phyloP scores from a whole-genome alignment of 1,140 invertebrate species.

The Plodia interpunctella region DNA sequence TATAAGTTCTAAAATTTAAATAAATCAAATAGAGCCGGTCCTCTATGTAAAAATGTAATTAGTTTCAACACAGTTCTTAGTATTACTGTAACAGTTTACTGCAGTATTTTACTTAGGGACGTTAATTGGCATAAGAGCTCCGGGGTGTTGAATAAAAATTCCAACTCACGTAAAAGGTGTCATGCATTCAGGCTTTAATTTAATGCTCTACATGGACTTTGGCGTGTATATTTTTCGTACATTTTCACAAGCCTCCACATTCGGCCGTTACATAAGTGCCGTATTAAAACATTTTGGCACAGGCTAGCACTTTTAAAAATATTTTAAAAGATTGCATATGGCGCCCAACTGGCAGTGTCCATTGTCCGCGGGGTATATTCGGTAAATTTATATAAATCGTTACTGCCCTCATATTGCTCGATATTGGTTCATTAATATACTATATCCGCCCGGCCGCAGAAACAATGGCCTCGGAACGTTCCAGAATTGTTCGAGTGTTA shows the following conservation, averaged over 20 bases:
- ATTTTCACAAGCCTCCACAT: slow-evolving; percentile 33
- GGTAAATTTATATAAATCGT: slow-evolving; percentile 48
- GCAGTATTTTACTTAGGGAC: neutral
- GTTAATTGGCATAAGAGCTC: slow-evolving; percentile 7
- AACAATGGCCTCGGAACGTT: slow-evolving; percentile 32
- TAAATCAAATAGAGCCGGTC: no score
- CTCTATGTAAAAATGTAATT: neutral
- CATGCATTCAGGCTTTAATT: slow-evolving; percentile 31
- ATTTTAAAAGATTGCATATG: slow-evolving; percentile 50
- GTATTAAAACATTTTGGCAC: slow-evolving; percentile 59
- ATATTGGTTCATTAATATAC: slow-evolving; percentile 61
- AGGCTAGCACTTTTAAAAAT: slow-evolving; percentile 43
- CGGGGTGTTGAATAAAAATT: slow-evolving; percentile 19
- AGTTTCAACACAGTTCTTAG: neutral
- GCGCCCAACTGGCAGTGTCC: slow-evolving; percentile 31
- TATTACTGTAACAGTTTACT: neutral
- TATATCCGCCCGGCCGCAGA: slow-evolving; percentile 35
- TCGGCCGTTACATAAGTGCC: slow-evolving; percentile 31
- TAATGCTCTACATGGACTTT: slow-evolving; percentile 39
- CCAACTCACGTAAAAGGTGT: slow-evolving; percentile 23
- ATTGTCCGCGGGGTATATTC: slow-evolving; percentile 43
- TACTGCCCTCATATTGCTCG: slow-evolving; percentile 40
- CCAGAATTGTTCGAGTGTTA: slow-evolving; percentile 33
- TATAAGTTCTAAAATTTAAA: no score
- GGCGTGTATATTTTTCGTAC: slow-evolving; percentile 40